Base-by-base conservation (phyloP, 2,888 invertebrate genomes). In the Dryobotodes eremita region DNA sequence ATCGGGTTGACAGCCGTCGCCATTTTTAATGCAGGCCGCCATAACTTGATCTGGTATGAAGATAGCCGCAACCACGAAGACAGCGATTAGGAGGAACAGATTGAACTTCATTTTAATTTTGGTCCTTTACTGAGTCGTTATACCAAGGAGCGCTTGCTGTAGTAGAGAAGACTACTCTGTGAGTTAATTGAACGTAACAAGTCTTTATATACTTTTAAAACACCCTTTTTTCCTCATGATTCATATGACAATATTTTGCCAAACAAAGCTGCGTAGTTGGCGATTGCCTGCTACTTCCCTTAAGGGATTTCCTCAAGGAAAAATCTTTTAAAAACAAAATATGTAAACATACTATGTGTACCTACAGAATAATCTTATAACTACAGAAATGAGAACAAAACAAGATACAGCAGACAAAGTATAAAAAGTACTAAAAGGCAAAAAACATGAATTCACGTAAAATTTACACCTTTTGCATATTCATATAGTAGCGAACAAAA, bases 401-500 rank as follows among this genome's bases (percentile, higher is more conserved):
- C 55, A 62, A 23, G 36, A 55, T 36, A 48, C n/a, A 64, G 42
- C 57, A n/a, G 50, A 46, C 6, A 53, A 31, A 42, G 42, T 57
- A 46, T 46, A 64, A 66, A 77, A 66, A 48, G 53, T 50, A 31
- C n/a, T 20, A 55, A 61, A 61, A 61, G 0, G 15, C 23, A 46
- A 59, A 66, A n/a, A 55, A 57, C 36, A 65, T 59, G 57, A 70
- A 55, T 64, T 26, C 57, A 26, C 46, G 53, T 68, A 74, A 83
- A 72, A 75, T 64, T 70, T 74, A 82, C 71, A 13, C 11, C 68
- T 70, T 62, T 69, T 77, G n/a, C 68, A 77, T 84, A 85, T 77
- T 77, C 68, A 85, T 85, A 48, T 20, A 8, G 10, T 31, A 70
- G 36, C 23, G 10, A 59, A 80, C 50, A 59, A 76, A 66, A 73